Evolutionary conservation across 2,888 invertebrate genomes (phyloP), one percentile per base, ranked within the genome.

Genomic region (Archaeoteleia sp.): DNA sequence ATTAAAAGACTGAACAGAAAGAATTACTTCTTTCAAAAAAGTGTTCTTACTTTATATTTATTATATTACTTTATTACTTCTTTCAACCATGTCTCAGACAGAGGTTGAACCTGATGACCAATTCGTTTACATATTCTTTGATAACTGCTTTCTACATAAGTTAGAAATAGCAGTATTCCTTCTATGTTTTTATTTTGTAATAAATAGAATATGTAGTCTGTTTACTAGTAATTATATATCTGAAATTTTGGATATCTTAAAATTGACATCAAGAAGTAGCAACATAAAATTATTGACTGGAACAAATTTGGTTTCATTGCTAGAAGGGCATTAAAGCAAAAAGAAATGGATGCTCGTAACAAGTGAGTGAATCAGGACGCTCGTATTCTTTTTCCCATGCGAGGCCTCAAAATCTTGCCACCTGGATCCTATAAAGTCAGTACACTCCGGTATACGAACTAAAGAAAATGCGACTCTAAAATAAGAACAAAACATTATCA

Each of bases 291-390:
- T 53, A 42, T 25, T 42, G 32, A 53, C 20, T 25, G 53, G 2
- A 53, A 34, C 42, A 15, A 17, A 53, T 40, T 20, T 53, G n/a
- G 23, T 40, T 42, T 32, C 20, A 48, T 58, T 30, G 17, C 34
- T 32, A 12, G 29, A 39, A 2, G 10, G 13, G 8, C 12, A 27
- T 39, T 40, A 37, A 49, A 25, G 14, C 51, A 5, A 23, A 32
- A 15, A 14, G 17, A 40, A 61, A 45, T 45, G 58, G 29, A 27
- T 46, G 62, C 49, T 66, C 71, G 71, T 68, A 68, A 68, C 69
- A 69, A 67, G 58, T 67, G 60, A 45, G 55, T 60, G 68, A 71
- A 71, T 69, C 67, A 63, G 61, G 57, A 35, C 37, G 37, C 29
- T 45, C 43, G 39, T 55, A 35, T 27, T 43, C 43, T 39, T 55